phyloP scores from a whole-genome alignment of 2,113 vertebrate species.

The Carollia perspicillata region DNA sequence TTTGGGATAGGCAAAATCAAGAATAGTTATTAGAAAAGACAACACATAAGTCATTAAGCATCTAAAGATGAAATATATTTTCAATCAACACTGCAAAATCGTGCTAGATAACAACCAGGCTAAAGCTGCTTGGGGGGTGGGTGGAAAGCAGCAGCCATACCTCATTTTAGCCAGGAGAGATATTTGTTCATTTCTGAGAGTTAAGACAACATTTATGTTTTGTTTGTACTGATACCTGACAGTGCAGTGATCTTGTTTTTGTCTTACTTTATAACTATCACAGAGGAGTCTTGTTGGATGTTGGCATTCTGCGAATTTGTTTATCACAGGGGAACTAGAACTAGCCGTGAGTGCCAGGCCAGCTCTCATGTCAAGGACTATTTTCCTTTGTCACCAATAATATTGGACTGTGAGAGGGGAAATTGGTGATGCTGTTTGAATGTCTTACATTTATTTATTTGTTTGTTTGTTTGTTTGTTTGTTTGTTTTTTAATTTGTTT shows the following conservation, averaged over 20 bases:
- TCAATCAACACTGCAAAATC: background rate
- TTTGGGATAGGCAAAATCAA: background rate
- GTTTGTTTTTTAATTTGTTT: too few species aligned
- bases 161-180: background rate
- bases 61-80: conserved; percentile 6
- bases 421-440: background rate
- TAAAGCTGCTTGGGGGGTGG: background rate
- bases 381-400: background rate
- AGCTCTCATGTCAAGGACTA: background rate
- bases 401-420: background rate
- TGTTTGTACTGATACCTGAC: background rate
- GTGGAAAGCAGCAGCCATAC: background rate
- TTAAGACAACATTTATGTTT: background rate
- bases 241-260: background rate
- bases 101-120: background rate
- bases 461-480: too few species aligned
- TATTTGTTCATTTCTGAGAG: background rate
- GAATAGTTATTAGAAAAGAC: background rate
- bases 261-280: background rate
- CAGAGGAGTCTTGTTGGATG: background rate
- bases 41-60: background rate
- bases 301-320: background rate
- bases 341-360: background rate
- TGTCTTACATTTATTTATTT: background rate
- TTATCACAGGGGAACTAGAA: background rate